Evolutionary conservation across 2,113 vertebrate genomes (phyloP).

Genomic region (Pedionomus torquatus): DNA sequence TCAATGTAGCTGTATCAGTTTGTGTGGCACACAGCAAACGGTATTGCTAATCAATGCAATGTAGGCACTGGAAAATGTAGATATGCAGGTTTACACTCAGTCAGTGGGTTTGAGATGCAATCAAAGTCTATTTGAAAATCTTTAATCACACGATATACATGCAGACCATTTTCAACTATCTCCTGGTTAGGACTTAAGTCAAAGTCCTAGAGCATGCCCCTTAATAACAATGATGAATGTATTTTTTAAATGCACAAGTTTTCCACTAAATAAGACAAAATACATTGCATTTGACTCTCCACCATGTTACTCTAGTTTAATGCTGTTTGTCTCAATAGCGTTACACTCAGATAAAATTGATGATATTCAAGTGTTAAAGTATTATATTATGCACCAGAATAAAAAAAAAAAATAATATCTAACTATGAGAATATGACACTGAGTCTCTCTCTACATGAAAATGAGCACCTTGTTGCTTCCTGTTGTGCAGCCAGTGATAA

Average conservation of each 20-base stretch:
- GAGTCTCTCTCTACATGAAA: neutral
- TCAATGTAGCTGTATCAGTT: constrained; percentile 21
- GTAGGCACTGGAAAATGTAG: constrained; percentile 48
- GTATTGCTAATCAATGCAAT: constrained; percentile 54
- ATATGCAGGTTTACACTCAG: constrained; percentile 4
- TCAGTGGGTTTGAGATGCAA: neutral
- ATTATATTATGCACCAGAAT: neutral
- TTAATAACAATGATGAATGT: neutral
- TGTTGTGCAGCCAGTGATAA: neutral
- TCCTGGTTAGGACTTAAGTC: neutral
- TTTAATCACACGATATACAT: constrained; percentile 29
- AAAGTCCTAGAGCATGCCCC: neutral
- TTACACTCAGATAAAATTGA: neutral
- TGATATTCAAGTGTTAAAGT: neutral
- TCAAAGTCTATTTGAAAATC: constrained; percentile 50
- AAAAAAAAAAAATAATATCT: neutral
- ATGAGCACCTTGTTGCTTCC: neutral
- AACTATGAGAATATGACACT: neutral
- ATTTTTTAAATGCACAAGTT: neutral
- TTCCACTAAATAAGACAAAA: constrained; percentile 18
- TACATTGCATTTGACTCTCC: neutral
- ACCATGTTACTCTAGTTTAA: neutral
- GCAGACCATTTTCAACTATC: neutral
- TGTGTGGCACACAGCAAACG: neutral
- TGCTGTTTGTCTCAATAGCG: neutral